These are phyloP conservation scores for Cathartes aura DNA, from an alignment of 2,113 vertebrate genomes.

Conservation along the genomic window DNA sequence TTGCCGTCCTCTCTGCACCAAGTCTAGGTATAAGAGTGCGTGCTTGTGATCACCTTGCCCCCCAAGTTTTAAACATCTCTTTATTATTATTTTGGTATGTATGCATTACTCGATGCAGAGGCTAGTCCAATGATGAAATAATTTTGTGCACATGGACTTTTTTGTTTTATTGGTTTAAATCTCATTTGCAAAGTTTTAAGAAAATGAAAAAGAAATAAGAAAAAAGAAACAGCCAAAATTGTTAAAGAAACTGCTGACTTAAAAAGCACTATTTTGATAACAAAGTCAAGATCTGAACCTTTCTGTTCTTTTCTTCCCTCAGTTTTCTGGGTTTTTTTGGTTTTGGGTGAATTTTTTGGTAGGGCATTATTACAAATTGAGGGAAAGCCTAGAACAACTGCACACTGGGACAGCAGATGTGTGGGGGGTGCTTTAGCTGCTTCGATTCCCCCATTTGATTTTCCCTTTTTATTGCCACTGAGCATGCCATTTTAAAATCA, in stretches of 20 bases:
- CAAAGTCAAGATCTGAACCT: not conserved
- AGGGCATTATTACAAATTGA: not conserved
- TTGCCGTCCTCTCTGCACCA: not conserved
- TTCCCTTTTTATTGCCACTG: not conserved
- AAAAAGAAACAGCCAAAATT: not conserved
- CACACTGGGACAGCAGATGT: not conserved
- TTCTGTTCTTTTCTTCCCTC: not conserved
- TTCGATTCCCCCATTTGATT: constrained; percentile 14
- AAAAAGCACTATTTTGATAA: not conserved
- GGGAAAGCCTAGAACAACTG: not conserved
- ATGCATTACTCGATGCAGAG: not conserved
- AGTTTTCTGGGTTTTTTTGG: not conserved
- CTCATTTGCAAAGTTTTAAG: not conserved
- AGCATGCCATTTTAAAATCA: constrained; percentile 46
- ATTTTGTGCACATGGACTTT: not conserved
- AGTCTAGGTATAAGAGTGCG: not conserved
- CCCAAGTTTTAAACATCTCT: not conserved
- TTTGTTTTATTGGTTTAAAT: not conserved
- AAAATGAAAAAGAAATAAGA: not conserved
- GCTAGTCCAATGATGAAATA: not conserved
- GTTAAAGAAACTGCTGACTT: not conserved
- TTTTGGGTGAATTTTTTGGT: not conserved
- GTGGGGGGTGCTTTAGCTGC: constrained; percentile 14
- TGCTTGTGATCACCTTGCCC: not conserved
- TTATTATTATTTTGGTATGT: not conserved